phyloP scores from a whole-genome alignment of 2,888 invertebrate species.

The Drosophila niveifrons region DNA sequence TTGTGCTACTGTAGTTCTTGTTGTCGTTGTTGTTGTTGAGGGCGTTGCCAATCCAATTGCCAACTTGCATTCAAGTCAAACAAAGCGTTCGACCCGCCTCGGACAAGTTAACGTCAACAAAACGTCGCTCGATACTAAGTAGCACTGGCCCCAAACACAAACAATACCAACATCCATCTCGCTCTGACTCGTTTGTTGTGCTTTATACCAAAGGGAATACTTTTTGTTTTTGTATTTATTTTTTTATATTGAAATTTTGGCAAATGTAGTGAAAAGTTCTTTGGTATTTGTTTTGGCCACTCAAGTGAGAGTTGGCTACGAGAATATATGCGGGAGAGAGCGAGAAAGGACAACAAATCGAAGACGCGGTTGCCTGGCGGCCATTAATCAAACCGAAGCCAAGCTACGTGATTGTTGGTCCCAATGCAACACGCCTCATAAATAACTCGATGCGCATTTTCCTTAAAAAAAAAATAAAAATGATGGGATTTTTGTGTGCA shows the following conservation, averaged over 20 bases:
- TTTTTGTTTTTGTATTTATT: slow-evolving; percentile 1
- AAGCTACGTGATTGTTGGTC: slow-evolving; percentile 68
- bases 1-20: slow-evolving; percentile 16
- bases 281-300: slow-evolving; percentile 57
- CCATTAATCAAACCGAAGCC: slow-evolving; percentile 67
- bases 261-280: slow-evolving; percentile 68
- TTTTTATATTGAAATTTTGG: slow-evolving; percentile 49
- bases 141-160: slow-evolving; percentile 43
- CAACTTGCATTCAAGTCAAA: slow-evolving; percentile 74
- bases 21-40: slow-evolving; percentile 46
- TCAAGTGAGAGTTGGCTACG: slow-evolving; percentile 32
- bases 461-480: background rate
- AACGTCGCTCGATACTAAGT: slow-evolving; percentile 51
- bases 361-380: slow-evolving; percentile 61
- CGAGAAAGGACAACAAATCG: slow-evolving; percentile 36
- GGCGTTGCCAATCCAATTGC: slow-evolving; percentile 73
- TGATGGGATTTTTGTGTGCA: slow-evolving; percentile 12
- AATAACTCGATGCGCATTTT: slow-evolving; percentile 58
- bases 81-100: slow-evolving; percentile 45
- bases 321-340: background rate
- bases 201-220: slow-evolving; percentile 24
- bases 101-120: slow-evolving; percentile 66
- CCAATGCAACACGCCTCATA: slow-evolving; percentile 56
- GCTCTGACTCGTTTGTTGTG: slow-evolving; percentile 2
- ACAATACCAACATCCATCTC: slow-evolving; percentile 48